Evolutionary conservation across 2,797 vertebrate species (phyloP).

Genomic region (Ctenopoma multispine): DNA sequence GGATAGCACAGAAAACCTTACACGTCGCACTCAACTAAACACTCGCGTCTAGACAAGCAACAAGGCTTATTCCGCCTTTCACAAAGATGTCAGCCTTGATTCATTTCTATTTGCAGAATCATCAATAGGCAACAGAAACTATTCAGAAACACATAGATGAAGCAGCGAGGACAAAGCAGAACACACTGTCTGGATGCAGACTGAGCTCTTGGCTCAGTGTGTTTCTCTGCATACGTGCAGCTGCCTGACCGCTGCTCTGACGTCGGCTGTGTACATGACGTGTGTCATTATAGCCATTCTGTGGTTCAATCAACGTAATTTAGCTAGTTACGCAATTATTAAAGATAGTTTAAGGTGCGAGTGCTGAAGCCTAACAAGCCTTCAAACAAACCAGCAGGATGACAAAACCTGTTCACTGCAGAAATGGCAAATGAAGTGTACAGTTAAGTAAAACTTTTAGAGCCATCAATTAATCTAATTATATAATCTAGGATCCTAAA

Average conservation of each 20-base stretch:
- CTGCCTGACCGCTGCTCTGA: slow-evolving; percentile 9
- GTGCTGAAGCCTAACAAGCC: too few relatives aligned
- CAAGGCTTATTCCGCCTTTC: slow-evolving; percentile 20
- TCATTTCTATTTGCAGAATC: slow-evolving; percentile 25
- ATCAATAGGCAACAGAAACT: slow-evolving; percentile 29
- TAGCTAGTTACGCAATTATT: neutral
- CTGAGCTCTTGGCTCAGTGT: neutral
- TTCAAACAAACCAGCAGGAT: neutral
- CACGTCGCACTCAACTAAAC: neutral
- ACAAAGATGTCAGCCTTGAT: slow-evolving; percentile 15
- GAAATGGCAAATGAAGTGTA: neutral
- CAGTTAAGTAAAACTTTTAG: neutral
- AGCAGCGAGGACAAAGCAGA: slow-evolving; percentile 23
- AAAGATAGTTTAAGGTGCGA: neutral
- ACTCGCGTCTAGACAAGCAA: slow-evolving; percentile 7
- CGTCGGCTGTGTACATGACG: neutral
- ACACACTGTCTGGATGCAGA: neutral
- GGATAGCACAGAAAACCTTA: neutral
- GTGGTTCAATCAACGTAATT: slow-evolving; percentile 32
- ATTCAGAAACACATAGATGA: slow-evolving; percentile 31
- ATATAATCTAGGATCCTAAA: too few relatives aligned
- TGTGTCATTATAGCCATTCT: slow-evolving; percentile 20
- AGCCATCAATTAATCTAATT: too few relatives aligned
- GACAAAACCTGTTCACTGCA: neutral
- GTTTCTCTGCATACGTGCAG: slow-evolving; percentile 9